Evolutionary conservation across 2,888 invertebrate genomes (phyloP), one percentile per base, ranked within the genome.

Genomic region (Chydorus sphaericus): DNA sequence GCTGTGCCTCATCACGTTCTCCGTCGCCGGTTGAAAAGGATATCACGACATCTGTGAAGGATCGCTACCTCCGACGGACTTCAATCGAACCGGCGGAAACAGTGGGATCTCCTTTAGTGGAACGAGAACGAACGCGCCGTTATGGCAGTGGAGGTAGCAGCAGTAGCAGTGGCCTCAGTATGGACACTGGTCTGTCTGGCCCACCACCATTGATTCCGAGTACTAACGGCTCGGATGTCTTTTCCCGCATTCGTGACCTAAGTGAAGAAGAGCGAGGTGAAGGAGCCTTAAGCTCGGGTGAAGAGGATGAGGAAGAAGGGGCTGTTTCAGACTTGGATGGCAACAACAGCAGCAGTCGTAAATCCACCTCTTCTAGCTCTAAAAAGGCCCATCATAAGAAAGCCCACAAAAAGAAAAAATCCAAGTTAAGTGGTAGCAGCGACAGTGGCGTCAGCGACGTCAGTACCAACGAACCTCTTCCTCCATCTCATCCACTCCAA

Each of bases 361-460:
- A 44, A 20, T 23, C 44, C 26, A 20, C 44, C 1, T 23, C 8
- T 7, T 44, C 44, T 14, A 28, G 26, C 14, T 44, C 33, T 8
- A 33, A 33, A 33, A 33, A 33, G 33, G 8, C 44, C n/a, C n/a
- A n/a, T n/a, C n/a, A n/a, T n/a, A n/a, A n/a, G n/a, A 44, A 44
- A 28, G 28, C 23, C 23, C 10, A 33, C n/a, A 36, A 36, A 16
- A 36, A 36, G n/a, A 57, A 57, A 37, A 57, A 57, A 48, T 44
- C 57, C 18, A 57, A 57, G 36, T 33, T 57, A 26, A 48, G 54
- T 29, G 52, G 52, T 16, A 54, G 54, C 33, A 53, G 53, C 31
- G 57, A 57, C 20, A 57, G 57, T 48, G 58, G 58, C 28, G 58
- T 63, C 33, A 57, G 61, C 26, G 63, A 62, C 29, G 60, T 62